Percentiles rank a stretch among this genome's conserved stretches.
Conservation (phyloP, 92 coral and sea anemone species). For the Epizoanthus fatuus region DNA sequence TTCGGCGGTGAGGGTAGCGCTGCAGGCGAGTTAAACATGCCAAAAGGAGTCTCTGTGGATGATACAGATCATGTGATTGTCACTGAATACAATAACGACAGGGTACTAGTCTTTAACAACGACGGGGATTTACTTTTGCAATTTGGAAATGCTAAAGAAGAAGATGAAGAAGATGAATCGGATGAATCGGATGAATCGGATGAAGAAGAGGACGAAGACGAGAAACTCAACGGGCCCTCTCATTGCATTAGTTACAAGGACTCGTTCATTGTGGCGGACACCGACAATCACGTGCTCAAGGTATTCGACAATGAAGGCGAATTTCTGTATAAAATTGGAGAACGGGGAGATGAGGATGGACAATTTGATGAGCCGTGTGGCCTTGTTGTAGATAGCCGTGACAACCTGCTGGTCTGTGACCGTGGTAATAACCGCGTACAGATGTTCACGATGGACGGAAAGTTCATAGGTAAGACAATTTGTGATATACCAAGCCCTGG, state of each 20-base stretch:
- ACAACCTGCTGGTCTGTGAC: no score
- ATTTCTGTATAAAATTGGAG: conserved; percentile 21
- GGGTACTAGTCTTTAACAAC: conserved; percentile 42
- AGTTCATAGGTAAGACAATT: no score
- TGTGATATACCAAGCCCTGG: no score
- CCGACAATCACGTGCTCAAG: conserved; percentile 12
- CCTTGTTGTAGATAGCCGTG: background rate
- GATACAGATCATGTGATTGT: conserved; percentile 41
- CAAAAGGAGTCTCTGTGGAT: no score
- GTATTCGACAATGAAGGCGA: conserved; percentile 6
- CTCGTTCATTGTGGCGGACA: conserved; percentile 25
- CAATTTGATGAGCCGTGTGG: background rate
- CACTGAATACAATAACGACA: conserved; percentile 30
- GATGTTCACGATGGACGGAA: no score
- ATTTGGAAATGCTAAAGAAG: background rate
- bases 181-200: no score
- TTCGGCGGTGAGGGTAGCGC: conserved; percentile 46
- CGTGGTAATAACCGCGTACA: no score
- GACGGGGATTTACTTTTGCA: conserved; percentile 40
- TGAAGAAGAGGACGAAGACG: background rate
- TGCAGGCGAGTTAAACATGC: conserved; percentile 48
- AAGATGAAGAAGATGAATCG: no score
- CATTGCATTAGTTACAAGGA: conserved; percentile 12
- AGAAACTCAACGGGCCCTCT: background rate
- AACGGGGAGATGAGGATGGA: background rate